These are phyloP conservation scores for Corythornis leucogaster DNA, from an alignment of 2,797 vertebrate genomes.

Conservation along the genomic window DNA sequence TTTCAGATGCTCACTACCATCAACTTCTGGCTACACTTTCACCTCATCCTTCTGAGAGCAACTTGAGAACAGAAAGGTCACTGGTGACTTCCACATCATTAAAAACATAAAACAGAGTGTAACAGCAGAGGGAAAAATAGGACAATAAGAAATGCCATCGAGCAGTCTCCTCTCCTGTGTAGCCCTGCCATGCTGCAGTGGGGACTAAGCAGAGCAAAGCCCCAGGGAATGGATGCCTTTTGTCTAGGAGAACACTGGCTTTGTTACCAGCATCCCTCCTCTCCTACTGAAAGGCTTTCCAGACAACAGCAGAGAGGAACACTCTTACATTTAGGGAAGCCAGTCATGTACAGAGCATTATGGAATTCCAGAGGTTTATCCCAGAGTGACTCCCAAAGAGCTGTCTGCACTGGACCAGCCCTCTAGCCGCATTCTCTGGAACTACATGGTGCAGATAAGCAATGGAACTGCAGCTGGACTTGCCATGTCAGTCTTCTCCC, in stretches of 20 bases:
- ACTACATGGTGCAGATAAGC: background rate
- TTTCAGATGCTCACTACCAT: background rate
- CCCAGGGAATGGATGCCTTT: background rate
- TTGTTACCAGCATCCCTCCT: background rate
- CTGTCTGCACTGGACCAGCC: background rate
- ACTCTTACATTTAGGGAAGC: background rate
- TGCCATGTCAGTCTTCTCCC: background rate
- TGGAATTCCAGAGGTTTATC: background rate
- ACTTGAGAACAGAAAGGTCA: background rate
- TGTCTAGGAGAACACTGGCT: background rate
- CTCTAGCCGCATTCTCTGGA: background rate
- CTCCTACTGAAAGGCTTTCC: background rate
- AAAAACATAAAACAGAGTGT: background rate
- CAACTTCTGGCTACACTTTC: background rate
- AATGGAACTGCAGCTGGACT: background rate
- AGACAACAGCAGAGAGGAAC: background rate
- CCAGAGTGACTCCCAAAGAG: background rate
- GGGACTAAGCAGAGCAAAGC: background rate
- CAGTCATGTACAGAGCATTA: background rate
- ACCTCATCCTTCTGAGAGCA: background rate
- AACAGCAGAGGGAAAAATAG: background rate
- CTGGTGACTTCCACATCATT: background rate
- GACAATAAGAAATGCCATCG: background rate
- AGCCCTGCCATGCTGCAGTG: background rate
- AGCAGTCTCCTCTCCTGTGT: background rate